Base-by-base conservation (phyloP, 2,888 invertebrate species). In the Carcina quercana region DNA sequence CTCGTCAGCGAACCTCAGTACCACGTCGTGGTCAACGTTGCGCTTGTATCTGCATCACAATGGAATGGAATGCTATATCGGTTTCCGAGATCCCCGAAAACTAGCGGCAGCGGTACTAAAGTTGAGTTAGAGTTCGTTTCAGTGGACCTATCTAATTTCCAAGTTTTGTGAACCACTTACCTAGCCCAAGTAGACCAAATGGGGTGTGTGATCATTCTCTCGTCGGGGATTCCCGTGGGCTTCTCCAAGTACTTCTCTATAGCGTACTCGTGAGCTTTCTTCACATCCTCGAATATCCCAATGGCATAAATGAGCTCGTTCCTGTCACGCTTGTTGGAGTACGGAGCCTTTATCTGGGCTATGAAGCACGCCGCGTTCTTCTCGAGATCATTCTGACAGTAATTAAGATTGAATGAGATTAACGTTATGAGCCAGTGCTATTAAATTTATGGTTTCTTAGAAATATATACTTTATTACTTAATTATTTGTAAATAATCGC, bases 151-250 rank as follows among this genome's bases (percentile, higher is more conserved):
- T n/a, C 3, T 10, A 5, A 6, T 21, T 21, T 8, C 8, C 3
- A 10, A 21, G 10, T 3, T 4, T 2, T 21, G 10, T n/a, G n/a
- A n/a, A n/a, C n/a, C n/a, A n/a, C n/a, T n/a, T n/a, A n/a, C 3
- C 28, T 11, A 0, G 89, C 89, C 87, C 89, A 88, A 0, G 90
- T 89, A 0, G 90, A 88, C 89, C 90, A 91, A 41, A 90, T 85
- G 0, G 91, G 90, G 36, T 86, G 70, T 4, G 63, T 63, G 3
- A 90, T 79, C 75, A 88, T 86, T 11, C 66, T 54, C 21, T 78
- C 66, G 48, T 87, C 86, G 0, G 88, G 91, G 15, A 86, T 64
- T 0, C 75, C 85, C 0, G 58, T 62, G 0, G 92, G 90, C 45
- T 85, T 86, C 0, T 82, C 75, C 24, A 91, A 64, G 43, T 87